Evolutionary conservation across 2,888 invertebrate genomes (phyloP).

Genomic region (Marronus borbonicus): DNA sequence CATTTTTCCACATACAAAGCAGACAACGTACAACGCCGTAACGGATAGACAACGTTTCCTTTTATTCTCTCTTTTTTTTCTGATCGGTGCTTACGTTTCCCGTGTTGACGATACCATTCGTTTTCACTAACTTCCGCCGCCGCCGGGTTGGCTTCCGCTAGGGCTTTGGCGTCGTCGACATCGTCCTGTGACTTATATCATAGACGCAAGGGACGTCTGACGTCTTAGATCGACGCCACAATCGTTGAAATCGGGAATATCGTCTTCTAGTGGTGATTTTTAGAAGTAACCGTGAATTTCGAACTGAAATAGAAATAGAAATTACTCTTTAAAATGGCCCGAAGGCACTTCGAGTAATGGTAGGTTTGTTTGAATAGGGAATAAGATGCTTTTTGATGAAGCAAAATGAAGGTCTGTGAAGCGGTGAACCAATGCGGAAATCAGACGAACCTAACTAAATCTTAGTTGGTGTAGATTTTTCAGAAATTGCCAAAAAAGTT

Average conservation of each 20-base stretch:
- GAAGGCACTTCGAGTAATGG: no score
- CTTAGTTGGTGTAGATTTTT: no score
- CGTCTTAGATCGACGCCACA: neutral
- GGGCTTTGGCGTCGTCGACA: neutral
- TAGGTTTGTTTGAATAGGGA: no score
- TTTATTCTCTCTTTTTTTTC: neutral
- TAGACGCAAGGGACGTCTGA: neutral
- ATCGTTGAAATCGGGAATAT: neutral
- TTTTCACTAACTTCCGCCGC: slow-evolving; percentile 20
- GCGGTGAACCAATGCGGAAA: no score
- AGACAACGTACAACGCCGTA: neutral
- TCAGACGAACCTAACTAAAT: no score
- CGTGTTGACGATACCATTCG: slow-evolving; percentile 9
- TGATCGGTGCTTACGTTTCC: neutral
- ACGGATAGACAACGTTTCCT: neutral
- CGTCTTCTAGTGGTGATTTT: neutral
- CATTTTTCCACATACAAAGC: no score
- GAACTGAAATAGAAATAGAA: no score
- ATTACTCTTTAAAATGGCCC: no score
- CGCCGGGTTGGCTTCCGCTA: slow-evolving; percentile 8
- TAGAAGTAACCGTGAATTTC: neutral
- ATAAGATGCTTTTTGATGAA: no score
- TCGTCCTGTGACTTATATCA: neutral
- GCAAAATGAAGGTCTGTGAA: no score
- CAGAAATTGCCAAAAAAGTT: no score